Evolutionary conservation across 2,888 invertebrate genomes (phyloP), one percentile per base, ranked within the genome.

Genomic region (Catocala nupta): DNA sequence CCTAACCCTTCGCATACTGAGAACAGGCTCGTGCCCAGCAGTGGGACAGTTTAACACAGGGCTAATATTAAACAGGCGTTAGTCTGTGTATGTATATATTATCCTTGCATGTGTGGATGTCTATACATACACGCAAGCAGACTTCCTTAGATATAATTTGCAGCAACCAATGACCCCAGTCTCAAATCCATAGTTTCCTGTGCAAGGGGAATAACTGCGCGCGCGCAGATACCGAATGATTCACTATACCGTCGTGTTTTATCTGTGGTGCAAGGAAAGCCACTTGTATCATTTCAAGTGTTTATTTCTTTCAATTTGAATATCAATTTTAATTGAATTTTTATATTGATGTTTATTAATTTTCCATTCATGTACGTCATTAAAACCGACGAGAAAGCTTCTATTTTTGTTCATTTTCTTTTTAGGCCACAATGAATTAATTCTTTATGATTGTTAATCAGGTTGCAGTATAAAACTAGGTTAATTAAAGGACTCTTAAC

Each of bases 131-230:
- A 9, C n/a, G 48, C 0, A 59, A 61, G 58, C 58, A 59, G 50
- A 58, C 55, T 48, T 65, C 52, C 67, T 70, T 45, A 74, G 55
- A 60, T 59, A 52, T 59, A 55, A 63, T 69, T 61, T 53, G 52
- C 56, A 67, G 51, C 61, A 68, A 54, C 16, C 76, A 62, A 55
- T 70, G 70, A 70, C 66, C 68, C 52, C 65, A 50, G 60, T 54
- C 58, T 59, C 63, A 68, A 59, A 70, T 63, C 65, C 77, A 71
- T 71, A 70, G 69, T 79, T 75, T 78, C 78, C 80, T 77, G 75
- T 63, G 57, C 65, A 73, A 73, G 80, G 77, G 77, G 77, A 79
- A 79, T 79, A 77, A 79, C 74, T 61, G 67, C 64, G 65, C 58
- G 34, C 58, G 65, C 70, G 65, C 67, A 75, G 73, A 78, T 71